Conservation (phyloP, 2,113 vertebrate genomes). For the Prietella phreatophila region DNA sequence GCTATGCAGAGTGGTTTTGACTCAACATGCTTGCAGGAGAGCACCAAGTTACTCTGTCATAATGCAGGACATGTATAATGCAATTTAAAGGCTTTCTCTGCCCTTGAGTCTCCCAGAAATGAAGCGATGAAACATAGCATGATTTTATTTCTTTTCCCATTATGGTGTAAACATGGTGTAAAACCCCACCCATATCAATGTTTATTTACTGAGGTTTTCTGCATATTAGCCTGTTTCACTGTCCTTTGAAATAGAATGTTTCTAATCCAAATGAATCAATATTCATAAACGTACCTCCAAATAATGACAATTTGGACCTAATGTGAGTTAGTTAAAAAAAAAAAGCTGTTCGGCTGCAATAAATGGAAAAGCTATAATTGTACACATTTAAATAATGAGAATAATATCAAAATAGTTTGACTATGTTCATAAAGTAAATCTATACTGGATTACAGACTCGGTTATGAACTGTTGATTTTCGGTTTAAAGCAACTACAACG, state of each 20-base stretch:
- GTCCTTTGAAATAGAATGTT: not conserved
- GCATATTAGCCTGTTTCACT: not conserved
- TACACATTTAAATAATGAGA: not conserved
- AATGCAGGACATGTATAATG: not conserved
- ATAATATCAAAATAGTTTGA: not conserved
- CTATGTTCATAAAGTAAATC: not conserved
- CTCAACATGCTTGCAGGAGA: not conserved
- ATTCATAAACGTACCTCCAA: not conserved
- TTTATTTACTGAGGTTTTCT: not conserved
- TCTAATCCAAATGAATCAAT: not conserved
- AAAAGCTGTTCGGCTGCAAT: not conserved
- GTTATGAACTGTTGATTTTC: too few relatives aligned
- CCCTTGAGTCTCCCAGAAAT: not conserved
- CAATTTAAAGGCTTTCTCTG: not conserved
- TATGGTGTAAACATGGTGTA: not conserved
- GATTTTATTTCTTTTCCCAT: not conserved
- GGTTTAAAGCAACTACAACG: too few relatives aligned
- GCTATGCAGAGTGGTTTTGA: not conserved
- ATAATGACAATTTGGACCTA: not conserved
- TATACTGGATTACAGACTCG: not conserved
- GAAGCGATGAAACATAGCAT: not conserved
- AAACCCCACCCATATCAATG: not conserved
- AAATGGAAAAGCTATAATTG: not conserved
- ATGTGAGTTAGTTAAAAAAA: too few relatives aligned
- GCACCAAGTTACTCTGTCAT: not conserved